Percentiles rank a stretch among this genome's conserved stretches.
Conservation (phyloP, 2,888 invertebrate genomes). For the Chloroclysta siterata region DNA sequence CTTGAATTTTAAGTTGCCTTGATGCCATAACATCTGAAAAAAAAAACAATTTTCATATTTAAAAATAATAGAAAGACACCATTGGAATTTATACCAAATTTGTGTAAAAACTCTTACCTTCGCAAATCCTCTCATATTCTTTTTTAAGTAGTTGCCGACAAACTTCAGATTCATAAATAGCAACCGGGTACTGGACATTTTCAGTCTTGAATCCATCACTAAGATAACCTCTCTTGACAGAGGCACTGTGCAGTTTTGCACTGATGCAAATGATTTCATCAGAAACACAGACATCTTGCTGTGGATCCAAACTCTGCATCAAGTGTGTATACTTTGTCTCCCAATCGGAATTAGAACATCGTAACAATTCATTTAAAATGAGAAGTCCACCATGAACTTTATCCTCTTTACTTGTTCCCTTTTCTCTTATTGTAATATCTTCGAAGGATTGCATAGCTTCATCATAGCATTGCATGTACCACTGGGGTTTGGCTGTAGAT, state of each 20-base stretch:
- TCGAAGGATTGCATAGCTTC: constrained; percentile 94
- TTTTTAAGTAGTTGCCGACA: constrained; percentile 93
- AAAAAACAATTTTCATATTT: constrained; percentile 1
- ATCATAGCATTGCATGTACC: constrained; percentile 97
- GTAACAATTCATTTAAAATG: constrained; percentile 96
- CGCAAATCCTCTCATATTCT: constrained; percentile 92
- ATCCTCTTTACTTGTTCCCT: constrained; percentile 94
- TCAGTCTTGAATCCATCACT: constrained; percentile 81
- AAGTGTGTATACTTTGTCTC: constrained; percentile 91
- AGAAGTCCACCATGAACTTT: constrained; percentile 96
- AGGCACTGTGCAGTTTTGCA: constrained; percentile 85
- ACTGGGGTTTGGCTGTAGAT: constrained; percentile 93
- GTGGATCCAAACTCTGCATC: constrained; percentile 84
- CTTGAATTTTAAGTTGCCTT: constrained; percentile 88
- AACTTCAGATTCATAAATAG: constrained; percentile 93
- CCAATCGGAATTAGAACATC: constrained; percentile 95
- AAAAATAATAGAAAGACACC: background rate
- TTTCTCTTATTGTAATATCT: constrained; percentile 87
- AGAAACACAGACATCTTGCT: constrained; percentile 74
- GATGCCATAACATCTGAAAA: constrained; percentile 91
- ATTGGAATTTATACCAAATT: background rate
- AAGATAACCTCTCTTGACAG: constrained; percentile 82
- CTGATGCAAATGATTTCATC: constrained; percentile 86
- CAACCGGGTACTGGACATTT: constrained; percentile 81
- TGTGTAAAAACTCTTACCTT: constrained; percentile 60